Conservation (phyloP, 1,140 invertebrate genomes). For the Drosophila lini region DNA sequence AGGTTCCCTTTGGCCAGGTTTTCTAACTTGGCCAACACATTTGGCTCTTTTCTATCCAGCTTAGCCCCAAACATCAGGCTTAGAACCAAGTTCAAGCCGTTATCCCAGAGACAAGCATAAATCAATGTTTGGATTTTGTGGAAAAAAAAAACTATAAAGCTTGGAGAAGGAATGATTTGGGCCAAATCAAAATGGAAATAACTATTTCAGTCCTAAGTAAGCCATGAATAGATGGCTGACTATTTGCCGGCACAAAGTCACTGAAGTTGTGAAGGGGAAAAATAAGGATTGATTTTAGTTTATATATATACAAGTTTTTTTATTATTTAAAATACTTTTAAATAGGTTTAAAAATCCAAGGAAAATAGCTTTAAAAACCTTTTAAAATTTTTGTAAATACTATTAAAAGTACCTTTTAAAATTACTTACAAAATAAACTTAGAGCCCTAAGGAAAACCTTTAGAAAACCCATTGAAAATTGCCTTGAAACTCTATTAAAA, state of each 20-base stretch:
- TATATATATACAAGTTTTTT: background rate
- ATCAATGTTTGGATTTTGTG: slow-evolving; percentile 51
- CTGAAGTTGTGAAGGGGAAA: background rate
- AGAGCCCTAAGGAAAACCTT: too few relatives aligned
- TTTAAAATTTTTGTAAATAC: too few relatives aligned
- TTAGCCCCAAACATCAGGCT: slow-evolving; percentile 13
- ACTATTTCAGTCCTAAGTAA: slow-evolving; percentile 32
- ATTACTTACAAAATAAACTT: too few relatives aligned
- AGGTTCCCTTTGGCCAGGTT: background rate
- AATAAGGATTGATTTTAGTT: too few relatives aligned
- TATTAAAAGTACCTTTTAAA: background rate
- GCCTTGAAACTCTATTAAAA: background rate
- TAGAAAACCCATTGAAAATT: background rate
- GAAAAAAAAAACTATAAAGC: background rate
- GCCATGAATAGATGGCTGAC: slow-evolving; percentile 46
- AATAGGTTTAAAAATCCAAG: background rate
- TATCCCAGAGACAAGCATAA: slow-evolving; percentile 51
- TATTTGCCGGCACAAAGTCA: background rate
- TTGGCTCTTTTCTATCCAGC: slow-evolving; percentile 9
- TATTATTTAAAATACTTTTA: background rate
- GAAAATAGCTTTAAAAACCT: background rate
- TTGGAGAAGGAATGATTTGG: slow-evolving; percentile 1
- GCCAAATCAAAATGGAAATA: slow-evolving; percentile 30
- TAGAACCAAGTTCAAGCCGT: background rate
- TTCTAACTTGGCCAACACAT: slow-evolving; percentile 7